phyloP scores from a whole-genome alignment of 2,797 vertebrate species.

The Lacerta viridis region DNA sequence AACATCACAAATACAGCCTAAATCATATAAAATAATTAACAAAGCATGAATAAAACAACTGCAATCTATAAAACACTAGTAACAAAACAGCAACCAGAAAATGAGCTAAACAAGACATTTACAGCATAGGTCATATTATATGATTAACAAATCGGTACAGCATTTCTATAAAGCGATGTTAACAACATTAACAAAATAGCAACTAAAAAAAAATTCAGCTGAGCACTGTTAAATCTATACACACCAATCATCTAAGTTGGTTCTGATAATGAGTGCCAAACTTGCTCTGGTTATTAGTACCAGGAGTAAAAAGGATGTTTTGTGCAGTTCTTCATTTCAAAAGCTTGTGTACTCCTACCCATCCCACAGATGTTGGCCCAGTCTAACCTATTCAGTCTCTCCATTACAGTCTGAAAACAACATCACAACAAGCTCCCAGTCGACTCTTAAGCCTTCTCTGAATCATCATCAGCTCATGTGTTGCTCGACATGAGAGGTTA shows the following conservation, averaged over 20 bases:
- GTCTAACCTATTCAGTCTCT: not conserved
- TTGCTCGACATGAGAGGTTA: not conserved
- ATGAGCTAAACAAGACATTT: no score
- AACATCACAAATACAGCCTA: no score
- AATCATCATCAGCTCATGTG: constrained; percentile 7
- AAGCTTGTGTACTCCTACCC: not conserved
- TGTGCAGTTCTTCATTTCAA: not conserved
- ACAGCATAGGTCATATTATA: no score
- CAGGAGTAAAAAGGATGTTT: not conserved
- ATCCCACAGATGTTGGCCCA: not conserved
- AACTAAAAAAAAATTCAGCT: no score
- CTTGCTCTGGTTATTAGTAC: not conserved
- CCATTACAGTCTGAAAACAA: not conserved
- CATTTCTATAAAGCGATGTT: no score
- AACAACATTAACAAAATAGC: no score
- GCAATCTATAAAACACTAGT: no score
- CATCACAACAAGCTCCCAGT: not conserved
- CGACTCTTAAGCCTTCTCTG: not conserved
- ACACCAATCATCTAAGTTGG: not conserved
- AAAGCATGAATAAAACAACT: no score
- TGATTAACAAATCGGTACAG: no score
- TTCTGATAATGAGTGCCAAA: not conserved
- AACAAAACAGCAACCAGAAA: no score
- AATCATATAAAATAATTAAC: no score
- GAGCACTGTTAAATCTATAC: no score